Evolutionary conservation across 1,140 invertebrate species (phyloP), one percentile per base, ranked within the genome.

Genomic region (Panagrolaimus sp.): DNA sequence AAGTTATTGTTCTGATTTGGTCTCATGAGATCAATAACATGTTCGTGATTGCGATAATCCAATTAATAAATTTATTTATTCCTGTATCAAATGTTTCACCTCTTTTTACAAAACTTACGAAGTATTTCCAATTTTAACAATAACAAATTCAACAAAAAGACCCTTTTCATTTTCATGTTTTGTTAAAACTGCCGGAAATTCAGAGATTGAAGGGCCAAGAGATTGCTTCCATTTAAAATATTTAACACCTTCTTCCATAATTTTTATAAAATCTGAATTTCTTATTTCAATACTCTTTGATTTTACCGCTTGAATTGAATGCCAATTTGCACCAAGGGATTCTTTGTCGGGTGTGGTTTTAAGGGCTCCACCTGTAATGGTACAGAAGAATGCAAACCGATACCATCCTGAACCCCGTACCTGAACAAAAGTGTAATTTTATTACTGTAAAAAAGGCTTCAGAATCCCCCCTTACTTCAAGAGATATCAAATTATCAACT

Each of bases 331-430:
- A 66, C 52, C n/a, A 70, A 45, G 17, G 70, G 52, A 15, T 71
- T 55, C 63, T 28, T 58, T 58, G 82, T 96, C 92, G 15, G 92
- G 91, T 79, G 90, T 88, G 12, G 92, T 94, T 86, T 97, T 97
- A 1, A 96, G 85, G 64, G 86, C 88, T 1, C 94, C 94, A 46
- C 92, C 93, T 82, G 84, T 85, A n/a, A 88, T 83, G 28, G 83
- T 63, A 32, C 92, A 93, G 43, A 90, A 91, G 71, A 95, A 87
- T 15, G 93, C 90, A 85, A 96, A 96, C 73, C 94, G 86, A 82
- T 92, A 91, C 93, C 93, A 96, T 55, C 89, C 84, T 17, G 85
- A 90, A 5, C 84, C 83, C 58, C 84, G 91, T n/a, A n/a, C n/a
- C n/a, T n/a, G n/a, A n/a, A n/a, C n/a, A n/a, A n/a, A n/a, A n/a